phyloP scores from a whole-genome alignment of 2,797 vertebrate species.

The Emydoidea blandingii region DNA sequence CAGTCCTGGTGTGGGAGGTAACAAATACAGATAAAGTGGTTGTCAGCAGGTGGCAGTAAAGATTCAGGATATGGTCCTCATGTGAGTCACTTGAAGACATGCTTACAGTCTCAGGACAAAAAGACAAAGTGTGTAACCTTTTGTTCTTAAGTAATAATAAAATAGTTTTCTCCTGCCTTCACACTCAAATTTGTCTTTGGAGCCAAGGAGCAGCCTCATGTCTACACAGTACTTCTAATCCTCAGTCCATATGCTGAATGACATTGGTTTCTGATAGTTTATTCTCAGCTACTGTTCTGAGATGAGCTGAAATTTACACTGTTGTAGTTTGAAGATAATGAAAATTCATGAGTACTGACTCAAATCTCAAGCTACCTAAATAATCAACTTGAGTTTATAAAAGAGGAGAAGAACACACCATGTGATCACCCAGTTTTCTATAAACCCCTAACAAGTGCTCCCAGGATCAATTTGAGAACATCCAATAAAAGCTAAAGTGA shows the following conservation, averaged over 20 bases:
- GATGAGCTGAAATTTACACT: neutral
- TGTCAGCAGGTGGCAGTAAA: neutral
- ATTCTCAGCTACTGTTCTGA: neutral
- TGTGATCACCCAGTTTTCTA: neutral
- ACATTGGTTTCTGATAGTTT: neutral
- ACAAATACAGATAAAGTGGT: rapidly evolving
- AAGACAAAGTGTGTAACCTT: neutral
- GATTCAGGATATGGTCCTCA: neutral
- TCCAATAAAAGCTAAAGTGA: neutral
- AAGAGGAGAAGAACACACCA: neutral
- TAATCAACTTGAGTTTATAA: neutral
- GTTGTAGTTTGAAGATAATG: neutral
- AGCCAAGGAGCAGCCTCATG: neutral
- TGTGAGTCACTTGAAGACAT: neutral
- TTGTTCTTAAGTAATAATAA: neutral
- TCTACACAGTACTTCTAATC: neutral
- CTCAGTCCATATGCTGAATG: neutral
- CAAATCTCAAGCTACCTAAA: neutral
- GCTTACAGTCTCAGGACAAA: rapidly evolving
- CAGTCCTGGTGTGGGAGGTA: neutral
- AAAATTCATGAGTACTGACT: neutral
- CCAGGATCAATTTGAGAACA: neutral
- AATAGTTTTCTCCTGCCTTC: neutral
- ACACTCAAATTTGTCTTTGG: neutral
- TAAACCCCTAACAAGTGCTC: neutral